These are phyloP conservation scores for Cactoblastis cactorum DNA, from an alignment of 2,888 invertebrate genomes.

Conservation along the genomic window DNA sequence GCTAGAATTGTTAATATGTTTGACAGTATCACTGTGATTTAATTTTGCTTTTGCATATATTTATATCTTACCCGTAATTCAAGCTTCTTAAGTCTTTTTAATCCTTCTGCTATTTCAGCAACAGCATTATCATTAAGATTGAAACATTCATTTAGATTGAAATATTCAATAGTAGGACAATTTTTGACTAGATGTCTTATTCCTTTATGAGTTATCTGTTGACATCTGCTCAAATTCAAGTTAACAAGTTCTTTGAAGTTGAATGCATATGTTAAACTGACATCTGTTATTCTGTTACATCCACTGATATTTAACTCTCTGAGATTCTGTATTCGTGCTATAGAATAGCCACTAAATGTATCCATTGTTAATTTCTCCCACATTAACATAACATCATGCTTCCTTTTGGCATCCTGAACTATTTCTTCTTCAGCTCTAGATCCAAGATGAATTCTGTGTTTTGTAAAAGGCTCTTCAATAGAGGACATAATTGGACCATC, in stretches of 20 bases:
- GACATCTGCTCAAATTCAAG: constrained; percentile 83
- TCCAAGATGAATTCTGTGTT: constrained; percentile 77
- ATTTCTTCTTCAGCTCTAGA: constrained; percentile 85
- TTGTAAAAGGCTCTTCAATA: constrained; percentile 39
- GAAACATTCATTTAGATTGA: constrained; percentile 83
- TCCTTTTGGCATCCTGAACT: constrained; percentile 82
- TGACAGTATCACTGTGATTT: too few relatives aligned
- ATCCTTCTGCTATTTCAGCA: constrained; percentile 50
- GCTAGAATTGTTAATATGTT: too few relatives aligned
- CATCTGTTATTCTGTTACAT: constrained; percentile 85
- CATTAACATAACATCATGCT: constrained; percentile 80
- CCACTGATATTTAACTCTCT: constrained; percentile 82
- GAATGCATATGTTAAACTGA: constrained; percentile 84
- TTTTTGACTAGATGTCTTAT: constrained; percentile 81
- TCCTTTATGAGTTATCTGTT: constrained; percentile 83
- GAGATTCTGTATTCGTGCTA: constrained; percentile 76
- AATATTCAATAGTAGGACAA: constrained; percentile 84
- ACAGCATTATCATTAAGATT: constrained; percentile 83
- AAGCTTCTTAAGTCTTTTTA: constrained; percentile 75
- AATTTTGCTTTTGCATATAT: neutral
- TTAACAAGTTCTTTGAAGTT: constrained; percentile 81
- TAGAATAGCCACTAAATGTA: constrained; percentile 68
- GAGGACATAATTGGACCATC: constrained; percentile 54
- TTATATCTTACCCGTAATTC: constrained; percentile 69
- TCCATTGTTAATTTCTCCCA: constrained; percentile 75